Percentiles rank a stretch among this genome's conserved stretches.
Conservation (phyloP, 2,888 invertebrate species). For the Amphipoea oculea region DNA sequence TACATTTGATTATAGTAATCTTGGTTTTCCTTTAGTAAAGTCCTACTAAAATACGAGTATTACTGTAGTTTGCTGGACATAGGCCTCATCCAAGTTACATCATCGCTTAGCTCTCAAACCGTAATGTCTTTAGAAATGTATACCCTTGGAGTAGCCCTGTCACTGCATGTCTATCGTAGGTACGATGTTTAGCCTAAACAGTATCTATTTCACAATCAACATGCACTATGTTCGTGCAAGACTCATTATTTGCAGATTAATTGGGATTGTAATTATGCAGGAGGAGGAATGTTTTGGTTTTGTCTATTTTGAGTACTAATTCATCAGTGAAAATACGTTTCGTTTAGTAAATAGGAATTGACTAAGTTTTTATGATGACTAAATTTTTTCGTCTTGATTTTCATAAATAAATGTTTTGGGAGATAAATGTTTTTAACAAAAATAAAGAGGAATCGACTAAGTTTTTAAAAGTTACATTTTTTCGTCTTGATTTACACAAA, state of each 20-base stretch:
- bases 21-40: not conserved
- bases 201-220: conserved; percentile 40
- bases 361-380: no score
- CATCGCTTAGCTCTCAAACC: not conserved
- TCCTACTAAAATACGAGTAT: no score
- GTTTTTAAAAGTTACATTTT: no score
- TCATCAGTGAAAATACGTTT: not conserved
- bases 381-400: not conserved
- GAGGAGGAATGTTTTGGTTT: not conserved
- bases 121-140: conserved; percentile 30
- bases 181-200: conserved; percentile 21
- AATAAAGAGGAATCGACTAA: no score
- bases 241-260: conserved; percentile 34
- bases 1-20: not conserved
- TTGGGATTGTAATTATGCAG: conserved; percentile 13
- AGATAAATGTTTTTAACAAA: not conserved
- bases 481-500: not conserved
- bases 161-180: conserved; percentile 10
- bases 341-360: no score
- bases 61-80: not conserved
- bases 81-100: not conserved
- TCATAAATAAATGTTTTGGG: not conserved
- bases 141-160: conserved; percentile 9
- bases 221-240: not conserved
- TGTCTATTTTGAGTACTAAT: not conserved